These are phyloP conservation scores for Aethina tumida DNA, from an alignment of 1,140 invertebrate species.

Conservation along the genomic window DNA sequence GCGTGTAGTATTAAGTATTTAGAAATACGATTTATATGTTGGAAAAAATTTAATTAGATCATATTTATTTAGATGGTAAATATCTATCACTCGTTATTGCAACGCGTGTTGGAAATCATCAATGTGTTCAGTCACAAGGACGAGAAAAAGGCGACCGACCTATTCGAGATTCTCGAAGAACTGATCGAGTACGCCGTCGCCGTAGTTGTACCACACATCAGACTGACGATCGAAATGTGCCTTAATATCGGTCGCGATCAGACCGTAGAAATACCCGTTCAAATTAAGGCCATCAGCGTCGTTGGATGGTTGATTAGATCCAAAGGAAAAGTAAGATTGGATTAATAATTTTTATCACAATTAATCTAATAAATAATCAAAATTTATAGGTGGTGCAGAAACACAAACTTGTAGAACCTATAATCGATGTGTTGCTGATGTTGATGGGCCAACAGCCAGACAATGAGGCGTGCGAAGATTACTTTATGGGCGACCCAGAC, in stretches of 20 bases:
- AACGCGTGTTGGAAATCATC: conserved; percentile 49
- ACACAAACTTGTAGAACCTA: conserved; percentile 60
- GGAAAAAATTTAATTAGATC: not conserved
- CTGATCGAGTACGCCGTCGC: conserved; percentile 55
- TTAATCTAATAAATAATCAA: not conserved
- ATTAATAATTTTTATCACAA: not conserved
- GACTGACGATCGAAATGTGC: conserved; percentile 55
- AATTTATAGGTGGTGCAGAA: conserved; percentile 51
- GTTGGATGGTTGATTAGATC: conserved; percentile 51
- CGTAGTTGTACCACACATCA: conserved; percentile 55
- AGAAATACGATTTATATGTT: too few species aligned
- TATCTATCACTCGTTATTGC: conserved; percentile 52
- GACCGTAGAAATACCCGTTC: conserved; percentile 45
- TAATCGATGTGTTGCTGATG: conserved; percentile 56
- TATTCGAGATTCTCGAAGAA: conserved; percentile 64
- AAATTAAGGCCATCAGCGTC: conserved; percentile 57
- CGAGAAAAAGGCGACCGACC: conserved; percentile 46
- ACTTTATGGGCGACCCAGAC: conserved; percentile 48
- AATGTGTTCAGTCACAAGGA: conserved; percentile 44
- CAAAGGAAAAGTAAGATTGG: conserved; percentile 54
- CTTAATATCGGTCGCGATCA: conserved; percentile 48
- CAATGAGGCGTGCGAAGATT: conserved; percentile 52
- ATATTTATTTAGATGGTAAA: conserved; percentile 41
- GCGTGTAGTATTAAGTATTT: too few species aligned
- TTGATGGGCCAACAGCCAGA: conserved; percentile 51